These are phyloP conservation scores for Actenoides hombroni DNA, from an alignment of 2,113 vertebrate species.

Conservation along the genomic window DNA sequence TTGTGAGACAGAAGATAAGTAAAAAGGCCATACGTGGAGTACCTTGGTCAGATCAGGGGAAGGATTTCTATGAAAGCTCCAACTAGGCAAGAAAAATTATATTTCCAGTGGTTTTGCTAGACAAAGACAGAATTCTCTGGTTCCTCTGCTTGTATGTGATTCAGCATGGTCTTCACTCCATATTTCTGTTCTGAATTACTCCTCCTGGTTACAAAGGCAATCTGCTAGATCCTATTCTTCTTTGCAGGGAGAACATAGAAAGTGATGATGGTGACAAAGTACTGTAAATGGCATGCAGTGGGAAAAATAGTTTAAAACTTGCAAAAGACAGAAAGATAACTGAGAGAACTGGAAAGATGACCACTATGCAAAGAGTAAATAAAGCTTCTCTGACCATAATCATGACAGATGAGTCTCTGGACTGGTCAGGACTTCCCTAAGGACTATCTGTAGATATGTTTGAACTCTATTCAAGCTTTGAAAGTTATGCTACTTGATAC, in stretches of 20 bases:
- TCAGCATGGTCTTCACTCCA: not conserved
- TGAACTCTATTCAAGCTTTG: not conserved
- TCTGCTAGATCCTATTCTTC: not conserved
- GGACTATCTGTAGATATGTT: not conserved
- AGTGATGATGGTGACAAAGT: not conserved
- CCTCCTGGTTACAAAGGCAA: not conserved
- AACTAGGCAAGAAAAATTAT: not conserved
- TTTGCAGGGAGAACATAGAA: not conserved
- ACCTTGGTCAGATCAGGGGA: not conserved
- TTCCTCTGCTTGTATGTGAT: accelerated
- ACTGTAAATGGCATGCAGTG: not conserved
- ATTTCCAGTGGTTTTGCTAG: not conserved
- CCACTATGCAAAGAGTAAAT: not conserved
- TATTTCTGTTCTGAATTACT: not conserved
- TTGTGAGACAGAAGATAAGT: not conserved
- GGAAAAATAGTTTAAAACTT: not conserved
- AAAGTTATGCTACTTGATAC: not conserved
- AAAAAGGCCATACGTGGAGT: not conserved
- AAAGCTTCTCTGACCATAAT: not conserved
- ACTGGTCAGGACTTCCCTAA: not conserved
- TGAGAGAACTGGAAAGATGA: not conserved
- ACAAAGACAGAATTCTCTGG: not conserved
- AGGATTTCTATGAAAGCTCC: not conserved
- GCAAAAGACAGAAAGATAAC: not conserved
- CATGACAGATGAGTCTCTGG: not conserved